These are phyloP conservation scores for Ernsta delagoae DNA, from an alignment of 2,888 invertebrate species.

Conservation along the genomic window DNA sequence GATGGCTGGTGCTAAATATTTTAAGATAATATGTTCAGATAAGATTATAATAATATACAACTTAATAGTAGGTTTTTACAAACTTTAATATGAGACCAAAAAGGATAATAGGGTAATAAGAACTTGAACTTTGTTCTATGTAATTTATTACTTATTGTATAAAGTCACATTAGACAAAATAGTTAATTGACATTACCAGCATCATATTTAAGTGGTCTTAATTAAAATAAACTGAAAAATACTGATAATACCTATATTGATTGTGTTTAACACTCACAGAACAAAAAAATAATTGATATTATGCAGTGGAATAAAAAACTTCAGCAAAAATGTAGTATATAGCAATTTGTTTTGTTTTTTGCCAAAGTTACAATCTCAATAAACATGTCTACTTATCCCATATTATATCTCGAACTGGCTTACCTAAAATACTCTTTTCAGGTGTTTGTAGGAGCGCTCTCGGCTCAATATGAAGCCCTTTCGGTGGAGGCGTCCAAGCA, in stretches of 20 bases:
- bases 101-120: background rate
- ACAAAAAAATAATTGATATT: too few relatives aligned
- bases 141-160: background rate
- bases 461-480: conserved; percentile 94
- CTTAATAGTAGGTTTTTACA: background rate
- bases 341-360: too few relatives aligned
- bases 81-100: background rate
- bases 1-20: background rate
- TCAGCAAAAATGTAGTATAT: too few relatives aligned
- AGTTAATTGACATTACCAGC: too few relatives aligned
- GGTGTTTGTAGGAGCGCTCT: conserved; percentile 95
- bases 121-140: background rate
- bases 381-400: too few relatives aligned
- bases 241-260: too few relatives aligned
- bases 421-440: conserved; percentile 57
- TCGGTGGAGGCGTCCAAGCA: conserved; percentile 96
- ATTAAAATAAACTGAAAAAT: too few relatives aligned
- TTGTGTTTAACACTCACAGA: too few relatives aligned
- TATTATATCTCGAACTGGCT: too few relatives aligned
- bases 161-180: background rate
- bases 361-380: too few relatives aligned
- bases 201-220: too few relatives aligned
- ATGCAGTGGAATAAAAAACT: too few relatives aligned
- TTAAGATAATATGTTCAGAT: conserved; percentile 6
- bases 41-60: background rate